These are phyloP conservation scores for Cydia amplana DNA, from an alignment of 1,140 invertebrate genomes.

Conservation along the genomic window DNA sequence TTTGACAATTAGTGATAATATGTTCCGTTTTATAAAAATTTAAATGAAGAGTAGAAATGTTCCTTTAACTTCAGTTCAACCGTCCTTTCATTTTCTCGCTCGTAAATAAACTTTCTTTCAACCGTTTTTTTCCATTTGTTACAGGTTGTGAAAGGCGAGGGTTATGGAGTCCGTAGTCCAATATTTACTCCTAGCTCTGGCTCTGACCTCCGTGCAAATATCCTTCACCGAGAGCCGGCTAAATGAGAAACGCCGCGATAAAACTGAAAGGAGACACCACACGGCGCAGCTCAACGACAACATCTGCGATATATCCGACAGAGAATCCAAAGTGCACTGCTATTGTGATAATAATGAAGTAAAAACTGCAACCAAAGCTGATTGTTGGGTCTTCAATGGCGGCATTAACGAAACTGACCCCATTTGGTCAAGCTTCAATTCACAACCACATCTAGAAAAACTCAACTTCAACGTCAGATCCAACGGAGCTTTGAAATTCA, in stretches of 20 bases:
- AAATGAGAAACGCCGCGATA: constrained; percentile 75
- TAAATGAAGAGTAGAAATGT: no score
- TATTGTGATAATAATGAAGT: constrained; percentile 72
- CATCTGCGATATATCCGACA: constrained; percentile 74
- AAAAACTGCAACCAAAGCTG: constrained; percentile 71
- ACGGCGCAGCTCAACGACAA: constrained; percentile 66
- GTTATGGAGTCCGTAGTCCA: constrained; percentile 69
- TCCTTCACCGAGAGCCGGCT: constrained; percentile 73
- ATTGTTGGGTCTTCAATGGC: constrained; percentile 84
- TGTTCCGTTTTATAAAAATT: no score
- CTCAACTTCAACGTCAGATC: constrained; percentile 85
- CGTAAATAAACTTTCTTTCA: constrained; percentile 11
- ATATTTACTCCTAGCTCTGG: constrained; percentile 75
- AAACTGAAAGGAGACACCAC: constrained; percentile 70
- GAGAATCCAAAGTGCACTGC: constrained; percentile 76
- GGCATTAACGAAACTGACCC: constrained; percentile 82
- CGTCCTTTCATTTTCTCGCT: neutral
- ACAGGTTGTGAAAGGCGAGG: constrained; percentile 60
- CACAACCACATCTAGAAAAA: constrained; percentile 83
- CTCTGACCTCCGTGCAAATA: constrained; percentile 75
- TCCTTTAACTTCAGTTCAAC: neutral
- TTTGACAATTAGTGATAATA: no score
- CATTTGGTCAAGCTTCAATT: constrained; percentile 85
- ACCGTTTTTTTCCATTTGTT: constrained; percentile 59
- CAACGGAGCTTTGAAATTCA: constrained; percentile 83